Conservation (phyloP, 2,888 invertebrate genomes). For the Itoplectis maculator region DNA sequence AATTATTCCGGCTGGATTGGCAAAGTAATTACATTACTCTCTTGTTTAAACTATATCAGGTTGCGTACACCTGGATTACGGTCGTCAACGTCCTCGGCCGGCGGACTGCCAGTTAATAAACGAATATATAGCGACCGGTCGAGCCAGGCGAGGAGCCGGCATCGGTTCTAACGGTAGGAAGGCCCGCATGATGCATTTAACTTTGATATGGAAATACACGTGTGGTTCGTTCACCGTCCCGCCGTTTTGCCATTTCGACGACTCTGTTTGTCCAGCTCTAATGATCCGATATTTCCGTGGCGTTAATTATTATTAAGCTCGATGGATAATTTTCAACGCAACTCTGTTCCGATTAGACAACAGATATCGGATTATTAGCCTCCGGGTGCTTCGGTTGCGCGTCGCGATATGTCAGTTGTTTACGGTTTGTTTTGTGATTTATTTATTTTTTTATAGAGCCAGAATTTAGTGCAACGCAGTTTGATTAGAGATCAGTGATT, state of each 20-base stretch:
- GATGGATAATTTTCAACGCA: neutral
- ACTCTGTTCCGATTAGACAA: neutral
- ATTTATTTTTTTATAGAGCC: too few relatives aligned
- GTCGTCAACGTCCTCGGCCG: conserved; percentile 26
- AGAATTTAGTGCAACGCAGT: too few relatives aligned
- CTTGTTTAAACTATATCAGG: conserved; percentile 50
- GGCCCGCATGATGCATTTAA: conserved; percentile 30
- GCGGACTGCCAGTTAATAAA: conserved; percentile 24
- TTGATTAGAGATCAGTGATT: too few relatives aligned
- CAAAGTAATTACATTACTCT: conserved; percentile 50
- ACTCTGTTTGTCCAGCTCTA: neutral
- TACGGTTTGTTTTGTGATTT: too few relatives aligned
- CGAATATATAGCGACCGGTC: neutral
- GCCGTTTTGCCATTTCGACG: neutral
- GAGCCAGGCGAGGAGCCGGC: neutral
- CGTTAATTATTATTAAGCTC: neutral
- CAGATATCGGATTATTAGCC: neutral
- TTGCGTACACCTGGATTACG: conserved; percentile 14
- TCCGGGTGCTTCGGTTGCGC: too few relatives aligned
- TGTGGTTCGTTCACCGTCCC: neutral
- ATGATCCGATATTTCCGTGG: neutral
- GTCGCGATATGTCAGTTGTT: too few relatives aligned
- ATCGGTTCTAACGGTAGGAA: conserved; percentile 27
- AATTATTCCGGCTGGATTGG: conserved; percentile 46
- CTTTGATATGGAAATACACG: conserved; percentile 17